Evolutionary conservation across 2,113 vertebrate species (phyloP).

Genomic region (Poecile atricapillus): DNA sequence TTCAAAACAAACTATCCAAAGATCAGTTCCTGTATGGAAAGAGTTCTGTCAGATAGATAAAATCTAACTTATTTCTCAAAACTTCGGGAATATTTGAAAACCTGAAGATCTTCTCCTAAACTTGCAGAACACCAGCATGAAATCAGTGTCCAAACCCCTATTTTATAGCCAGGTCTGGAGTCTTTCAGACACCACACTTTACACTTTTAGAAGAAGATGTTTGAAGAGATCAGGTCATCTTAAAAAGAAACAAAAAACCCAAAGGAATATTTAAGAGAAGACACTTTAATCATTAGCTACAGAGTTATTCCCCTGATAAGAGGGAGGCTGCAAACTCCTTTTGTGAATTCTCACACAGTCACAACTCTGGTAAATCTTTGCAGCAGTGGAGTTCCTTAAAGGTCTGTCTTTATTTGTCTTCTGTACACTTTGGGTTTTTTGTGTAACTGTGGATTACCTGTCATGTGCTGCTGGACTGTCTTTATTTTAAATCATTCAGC

Average conservation of each 20-base stretch:
- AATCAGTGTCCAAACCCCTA: not conserved
- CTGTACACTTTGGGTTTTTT: not conserved
- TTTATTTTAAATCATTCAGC: not conserved
- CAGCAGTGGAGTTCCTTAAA: not conserved
- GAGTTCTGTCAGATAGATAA: constrained; percentile 5
- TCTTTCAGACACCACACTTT: not conserved
- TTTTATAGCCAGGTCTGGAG: not conserved
- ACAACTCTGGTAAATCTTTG: not conserved
- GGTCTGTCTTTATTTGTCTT: not conserved
- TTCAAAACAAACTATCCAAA: not conserved
- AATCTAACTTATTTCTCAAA: not conserved
- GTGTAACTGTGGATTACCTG: not conserved
- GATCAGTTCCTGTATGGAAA: not conserved
- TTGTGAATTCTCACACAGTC: not conserved
- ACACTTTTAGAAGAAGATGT: not conserved
- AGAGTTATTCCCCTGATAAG: not conserved
- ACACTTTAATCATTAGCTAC: not conserved
- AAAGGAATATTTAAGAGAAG: constrained; percentile 8
- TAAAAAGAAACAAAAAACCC: not conserved
- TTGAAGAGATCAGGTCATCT: not conserved
- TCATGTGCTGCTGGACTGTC: not conserved
- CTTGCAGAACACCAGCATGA: constrained; percentile 9
- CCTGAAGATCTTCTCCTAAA: not conserved
- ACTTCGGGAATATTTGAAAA: not conserved
- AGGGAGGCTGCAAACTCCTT: not conserved